Evolutionary conservation across 2,113 vertebrate species (phyloP), one percentile per base, ranked within the genome.

Genomic region (Macaca nemestrina): DNA sequence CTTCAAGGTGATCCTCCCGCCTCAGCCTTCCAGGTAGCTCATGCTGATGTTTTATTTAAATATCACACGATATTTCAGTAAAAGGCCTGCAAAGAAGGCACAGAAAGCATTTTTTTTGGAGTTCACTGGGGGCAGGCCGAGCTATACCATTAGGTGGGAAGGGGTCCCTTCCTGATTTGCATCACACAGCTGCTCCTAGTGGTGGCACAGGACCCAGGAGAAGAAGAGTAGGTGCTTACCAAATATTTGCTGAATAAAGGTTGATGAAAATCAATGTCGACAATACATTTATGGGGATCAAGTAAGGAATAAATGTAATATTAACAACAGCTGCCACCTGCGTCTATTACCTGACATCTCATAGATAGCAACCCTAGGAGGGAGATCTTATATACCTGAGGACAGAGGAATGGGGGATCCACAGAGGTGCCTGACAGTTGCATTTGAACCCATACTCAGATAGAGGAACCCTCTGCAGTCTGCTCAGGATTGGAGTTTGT

Each of bases 351-450:
- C 35, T 27, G 61, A 38, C 1, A 6, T 25, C 22, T 40, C 43
- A 43, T 30, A 7, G 22, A 18, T 3, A 3, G 57, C 38, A 6
- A 13, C 80, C 55, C 8, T 14, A 48, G 67, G 32, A 43, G 27
- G 38, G 7, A 32, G 4, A 0, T 30, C 35, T 84, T 6, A 0
- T 6, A 9, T 7, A 12, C 6, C 1, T 0, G 32, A 43, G 85
- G 76, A 32, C 5, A 76, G 86, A 25, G 57, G 75, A 10, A 30
- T 7, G 23, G 10, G 55, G 13, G 2, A 1, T 22, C 40, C 14
- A 57, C 2, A 16, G 7, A 30, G 45, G n/a, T 8, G 30, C 38
- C 88, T 45, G 35, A 16, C 14, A 1, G 38, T 40, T 59, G 4
- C 0, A 0, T 48, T 35, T 61, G 43, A 79, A 43, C 35, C 35